Conservation (phyloP, 2,797 vertebrate species). For the Sebastes elongatus region DNA sequence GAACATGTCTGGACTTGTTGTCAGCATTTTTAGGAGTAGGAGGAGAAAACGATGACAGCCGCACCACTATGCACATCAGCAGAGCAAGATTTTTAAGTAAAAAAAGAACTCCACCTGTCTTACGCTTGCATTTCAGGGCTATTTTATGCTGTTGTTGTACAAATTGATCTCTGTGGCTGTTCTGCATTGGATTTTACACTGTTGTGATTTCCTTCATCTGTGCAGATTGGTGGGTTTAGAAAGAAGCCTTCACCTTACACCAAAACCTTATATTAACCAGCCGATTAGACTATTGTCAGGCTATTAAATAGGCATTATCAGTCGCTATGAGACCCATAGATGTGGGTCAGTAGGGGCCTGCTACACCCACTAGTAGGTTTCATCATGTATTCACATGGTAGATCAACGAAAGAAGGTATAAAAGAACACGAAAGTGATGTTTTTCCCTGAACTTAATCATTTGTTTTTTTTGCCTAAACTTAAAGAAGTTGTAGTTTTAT, state of each 20-base stretch:
- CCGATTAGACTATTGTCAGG: no score
- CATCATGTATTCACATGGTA: no score
- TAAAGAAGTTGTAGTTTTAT: no score
- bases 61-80: not conserved
- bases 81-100: not conserved
- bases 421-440: no score
- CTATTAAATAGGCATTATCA: no score
- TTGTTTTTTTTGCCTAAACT: no score
- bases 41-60: conserved; percentile 4
- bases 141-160: not conserved
- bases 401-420: no score
- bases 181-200: not conserved
- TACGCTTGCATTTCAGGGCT: not conserved
- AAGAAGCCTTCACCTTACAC: not conserved
- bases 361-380: no score
- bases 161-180: not conserved
- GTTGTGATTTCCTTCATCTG: not conserved
- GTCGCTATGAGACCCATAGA: accelerated
- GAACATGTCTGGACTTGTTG: conserved; percentile 48
- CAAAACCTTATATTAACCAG: not conserved
- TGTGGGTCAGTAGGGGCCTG: no score
- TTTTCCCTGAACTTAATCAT: no score
- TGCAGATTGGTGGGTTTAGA: not conserved
- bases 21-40: conserved; percentile 9
- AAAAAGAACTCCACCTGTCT: not conserved